Conservation (phyloP, 2,113 vertebrate genomes). For the Haplotaxodon microlepis region DNA sequence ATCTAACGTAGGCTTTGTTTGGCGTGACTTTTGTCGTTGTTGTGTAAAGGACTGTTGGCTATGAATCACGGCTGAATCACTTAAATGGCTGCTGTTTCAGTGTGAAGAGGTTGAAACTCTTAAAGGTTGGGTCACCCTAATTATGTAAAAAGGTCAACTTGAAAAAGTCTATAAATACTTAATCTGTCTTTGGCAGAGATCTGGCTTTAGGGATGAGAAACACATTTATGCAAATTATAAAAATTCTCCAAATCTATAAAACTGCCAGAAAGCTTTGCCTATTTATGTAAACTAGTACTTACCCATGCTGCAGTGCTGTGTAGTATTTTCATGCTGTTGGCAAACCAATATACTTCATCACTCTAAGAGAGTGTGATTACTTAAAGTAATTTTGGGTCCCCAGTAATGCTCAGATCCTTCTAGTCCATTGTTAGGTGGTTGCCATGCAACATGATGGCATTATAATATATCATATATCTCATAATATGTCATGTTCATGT, state of each 20-base stretch:
- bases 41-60: background rate
- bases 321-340: background rate
- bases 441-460: background rate
- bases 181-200: background rate
- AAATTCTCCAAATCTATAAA: background rate
- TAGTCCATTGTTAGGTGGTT: background rate
- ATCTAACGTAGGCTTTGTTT: background rate
- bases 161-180: background rate
- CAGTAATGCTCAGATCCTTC: background rate
- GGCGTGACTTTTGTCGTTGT: background rate
- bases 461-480: background rate
- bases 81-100: background rate
- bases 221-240: background rate
- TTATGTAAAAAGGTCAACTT: background rate
- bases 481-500: background rate
- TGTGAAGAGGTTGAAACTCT: background rate
- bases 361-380: background rate
- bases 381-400: background rate
- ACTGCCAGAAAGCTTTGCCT: background rate
- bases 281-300: background rate
- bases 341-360: background rate
- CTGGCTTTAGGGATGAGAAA: background rate
- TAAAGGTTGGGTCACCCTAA: background rate
- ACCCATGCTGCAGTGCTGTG: background rate
- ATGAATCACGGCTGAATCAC: background rate